Percentiles rank a stretch among this genome's conserved stretches.
Evolutionary conservation across 2,113 vertebrate genomes (phyloP).

Genomic region (Pelecanus crispus): DNA sequence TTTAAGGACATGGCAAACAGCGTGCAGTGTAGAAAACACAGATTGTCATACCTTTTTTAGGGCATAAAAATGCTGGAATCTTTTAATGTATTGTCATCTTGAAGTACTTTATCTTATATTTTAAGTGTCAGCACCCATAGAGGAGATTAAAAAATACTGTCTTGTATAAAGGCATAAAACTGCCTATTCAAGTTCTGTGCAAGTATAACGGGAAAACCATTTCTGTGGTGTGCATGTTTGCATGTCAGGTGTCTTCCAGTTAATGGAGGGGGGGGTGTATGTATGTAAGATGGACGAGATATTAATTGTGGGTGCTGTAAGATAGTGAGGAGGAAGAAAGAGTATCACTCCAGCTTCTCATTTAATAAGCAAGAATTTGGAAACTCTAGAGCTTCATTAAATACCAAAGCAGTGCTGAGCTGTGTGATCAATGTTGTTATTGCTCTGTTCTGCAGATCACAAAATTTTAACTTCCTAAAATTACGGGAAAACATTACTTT

Average conservation of each 20-base stretch:
- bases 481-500: background rate
- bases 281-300: background rate
- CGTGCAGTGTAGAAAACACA: accelerated
- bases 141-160: background rate
- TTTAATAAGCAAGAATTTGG: background rate
- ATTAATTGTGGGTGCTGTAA: background rate
- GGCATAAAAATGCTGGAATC: background rate
- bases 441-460: background rate
- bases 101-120: background rate
- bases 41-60: background rate
- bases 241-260: background rate
- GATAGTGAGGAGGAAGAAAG: background rate
- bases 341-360: background rate
- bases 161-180: background rate
- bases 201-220: background rate
- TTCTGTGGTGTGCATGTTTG: background rate
- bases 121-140: background rate
- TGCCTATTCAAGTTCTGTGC: background rate
- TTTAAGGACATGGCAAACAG: background rate
- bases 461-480: background rate
- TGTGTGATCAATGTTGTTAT: background rate
- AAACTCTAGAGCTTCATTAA: background rate
- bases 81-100: background rate
- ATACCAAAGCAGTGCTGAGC: background rate
- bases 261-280: background rate